These are phyloP conservation scores for Hydrotaea diabolus DNA, from an alignment of 2,888 invertebrate genomes.

Conservation along the genomic window DNA sequence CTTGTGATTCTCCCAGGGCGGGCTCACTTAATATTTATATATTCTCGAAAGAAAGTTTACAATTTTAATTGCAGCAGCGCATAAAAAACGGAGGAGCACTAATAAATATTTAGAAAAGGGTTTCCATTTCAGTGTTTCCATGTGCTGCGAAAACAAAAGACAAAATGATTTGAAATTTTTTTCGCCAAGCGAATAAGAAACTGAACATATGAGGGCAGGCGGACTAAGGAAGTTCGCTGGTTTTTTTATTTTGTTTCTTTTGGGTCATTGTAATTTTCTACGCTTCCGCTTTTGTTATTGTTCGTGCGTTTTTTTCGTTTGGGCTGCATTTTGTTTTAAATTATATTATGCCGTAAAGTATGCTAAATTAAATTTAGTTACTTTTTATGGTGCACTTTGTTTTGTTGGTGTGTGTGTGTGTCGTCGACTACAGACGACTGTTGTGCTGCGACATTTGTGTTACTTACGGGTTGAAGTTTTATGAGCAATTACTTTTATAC, in stretches of 20 bases:
- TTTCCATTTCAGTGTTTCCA: conserved; percentile 5
- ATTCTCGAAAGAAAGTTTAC: conserved; percentile 43
- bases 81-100: conserved; percentile 38
- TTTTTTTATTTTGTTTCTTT: background rate
- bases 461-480: conserved; percentile 44
- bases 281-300: conserved; percentile 8
- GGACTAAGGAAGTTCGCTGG: background rate
- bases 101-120: conserved; percentile 55
- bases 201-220: background rate
- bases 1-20: background rate
- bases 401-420: background rate
- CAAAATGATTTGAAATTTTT: conserved; percentile 50
- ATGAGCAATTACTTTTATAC: conserved; percentile 46
- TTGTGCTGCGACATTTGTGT: background rate
- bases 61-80: conserved; percentile 58
- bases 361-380: conserved; percentile 53
- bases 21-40: conserved; percentile 11
- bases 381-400: conserved; percentile 25
- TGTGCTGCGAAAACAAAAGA: conserved; percentile 1
- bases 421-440: no score
- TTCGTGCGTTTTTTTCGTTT: conserved; percentile 34
- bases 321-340: conserved; percentile 27
- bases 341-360: conserved; percentile 36
- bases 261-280: conserved; percentile 22
- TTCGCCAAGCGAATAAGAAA: conserved; percentile 38